Percentiles rank a stretch among this genome's conserved stretches.
Conservation (phyloP, 2,113 vertebrate genomes). For the Axis porcinus region DNA sequence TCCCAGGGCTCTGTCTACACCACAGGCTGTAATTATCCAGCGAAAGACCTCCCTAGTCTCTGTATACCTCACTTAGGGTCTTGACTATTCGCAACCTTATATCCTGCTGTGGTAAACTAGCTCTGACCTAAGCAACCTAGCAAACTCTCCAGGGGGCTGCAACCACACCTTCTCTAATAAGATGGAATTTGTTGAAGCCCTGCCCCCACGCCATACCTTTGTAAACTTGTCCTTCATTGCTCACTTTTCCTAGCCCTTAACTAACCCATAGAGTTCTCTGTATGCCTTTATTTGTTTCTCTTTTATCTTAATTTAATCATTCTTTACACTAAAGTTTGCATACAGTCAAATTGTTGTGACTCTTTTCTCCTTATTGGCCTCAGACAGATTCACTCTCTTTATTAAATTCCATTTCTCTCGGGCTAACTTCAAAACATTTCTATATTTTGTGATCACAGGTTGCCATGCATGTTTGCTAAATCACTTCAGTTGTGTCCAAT, state of each 20-base stretch:
- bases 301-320: not conserved
- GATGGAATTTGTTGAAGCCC: not conserved
- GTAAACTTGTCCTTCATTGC: not conserved
- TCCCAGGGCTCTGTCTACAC: fast-evolving
- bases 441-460: not conserved
- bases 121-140: not conserved
- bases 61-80: not conserved
- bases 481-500: not conserved
- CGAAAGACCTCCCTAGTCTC: fast-evolving
- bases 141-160: not conserved
- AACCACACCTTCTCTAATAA: not conserved
- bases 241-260: not conserved
- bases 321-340: not conserved
- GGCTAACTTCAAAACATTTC: not conserved
- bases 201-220: fast-evolving
- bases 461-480: not conserved
- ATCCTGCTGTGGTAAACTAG: not conserved
- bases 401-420: not conserved
- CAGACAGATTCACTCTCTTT: not conserved
- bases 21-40: not conserved
- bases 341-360: not conserved
- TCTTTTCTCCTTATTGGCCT: not conserved
- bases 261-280: not conserved
- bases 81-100: not conserved
- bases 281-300: not conserved